phyloP scores from a whole-genome alignment of 2,888 invertebrate species.

The Kryphioiulus occultus region DNA sequence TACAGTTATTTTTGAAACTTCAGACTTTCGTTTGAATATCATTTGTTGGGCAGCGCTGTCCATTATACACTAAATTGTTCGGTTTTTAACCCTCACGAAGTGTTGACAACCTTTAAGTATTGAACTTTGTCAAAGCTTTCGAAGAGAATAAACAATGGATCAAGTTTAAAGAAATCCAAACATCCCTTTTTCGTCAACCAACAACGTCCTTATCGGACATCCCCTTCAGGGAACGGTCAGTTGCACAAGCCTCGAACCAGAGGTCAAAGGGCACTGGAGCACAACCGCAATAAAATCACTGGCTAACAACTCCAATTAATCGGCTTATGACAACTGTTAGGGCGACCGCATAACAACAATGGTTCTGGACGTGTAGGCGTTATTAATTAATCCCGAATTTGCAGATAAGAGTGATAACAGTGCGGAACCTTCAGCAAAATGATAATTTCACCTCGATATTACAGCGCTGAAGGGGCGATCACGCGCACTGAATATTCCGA shows the following conservation, averaged over 20 bases:
- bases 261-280: not conserved
- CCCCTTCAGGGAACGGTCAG: not conserved
- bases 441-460: not conserved
- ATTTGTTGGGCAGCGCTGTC: no score
- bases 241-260: not conserved
- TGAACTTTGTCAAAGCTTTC: no score
- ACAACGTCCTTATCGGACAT: not conserved
- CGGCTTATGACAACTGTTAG: not conserved
- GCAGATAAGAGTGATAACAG: not conserved
- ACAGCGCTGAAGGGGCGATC: not conserved
- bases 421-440: not conserved
- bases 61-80: no score
- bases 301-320: conserved; percentile 5
- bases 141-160: no score
- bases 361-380: not conserved
- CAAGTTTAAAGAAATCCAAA: no score
- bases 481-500: not conserved
- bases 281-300: not conserved
- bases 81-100: no score
- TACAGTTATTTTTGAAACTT: no score
- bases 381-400: not conserved
- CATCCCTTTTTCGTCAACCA: no score
- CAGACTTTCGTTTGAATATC: no score
- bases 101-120: no score
- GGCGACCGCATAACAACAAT: not conserved